These are phyloP conservation scores for Drosophila robusta DNA, from an alignment of 2,888 invertebrate species.

Conservation along the genomic window DNA sequence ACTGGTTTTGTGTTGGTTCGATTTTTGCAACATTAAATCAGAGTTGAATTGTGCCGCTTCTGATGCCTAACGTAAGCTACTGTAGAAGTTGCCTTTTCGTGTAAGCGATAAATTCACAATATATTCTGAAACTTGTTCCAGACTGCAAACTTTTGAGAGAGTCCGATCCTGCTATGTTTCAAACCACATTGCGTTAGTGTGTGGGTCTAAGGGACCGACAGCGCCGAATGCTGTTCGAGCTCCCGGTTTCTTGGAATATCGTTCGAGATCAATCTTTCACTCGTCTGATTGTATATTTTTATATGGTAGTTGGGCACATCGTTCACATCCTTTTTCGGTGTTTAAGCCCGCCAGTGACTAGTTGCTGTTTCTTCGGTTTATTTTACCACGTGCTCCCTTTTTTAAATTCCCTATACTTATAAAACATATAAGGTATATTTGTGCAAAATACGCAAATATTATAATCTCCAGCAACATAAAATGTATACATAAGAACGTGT, in stretches of 20 bases:
- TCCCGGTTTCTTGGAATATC: constrained; percentile 82
- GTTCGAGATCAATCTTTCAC: constrained; percentile 82
- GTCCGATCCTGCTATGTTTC: constrained; percentile 41
- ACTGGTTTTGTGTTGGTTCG: constrained; percentile 13
- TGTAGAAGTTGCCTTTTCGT: constrained; percentile 34
- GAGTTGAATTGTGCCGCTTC: constrained; percentile 26
- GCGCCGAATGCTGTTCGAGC: constrained; percentile 36
- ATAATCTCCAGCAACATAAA: no score
- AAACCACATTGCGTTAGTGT: constrained; percentile 24
- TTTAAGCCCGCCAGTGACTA: constrained; percentile 43
- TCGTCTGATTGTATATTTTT: constrained; percentile 83
- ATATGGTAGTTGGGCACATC: constrained; percentile 76
- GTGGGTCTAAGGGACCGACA: constrained; percentile 45
- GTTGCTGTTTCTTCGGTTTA: constrained; percentile 37
- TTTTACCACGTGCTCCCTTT: constrained; percentile 30
- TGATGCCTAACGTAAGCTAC: constrained; percentile 11
- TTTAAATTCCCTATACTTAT: constrained; percentile 16
- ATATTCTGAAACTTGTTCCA: constrained; percentile 43
- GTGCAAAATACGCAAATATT: not conserved
- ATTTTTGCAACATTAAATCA: constrained; percentile 28
- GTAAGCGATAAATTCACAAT: constrained; percentile 60
- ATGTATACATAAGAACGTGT: not conserved
- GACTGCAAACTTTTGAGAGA: constrained; percentile 24
- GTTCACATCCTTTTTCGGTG: constrained; percentile 75
- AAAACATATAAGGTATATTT: not conserved